Evolutionary conservation across 2,888 invertebrate species (phyloP).

Genomic region (Alsophila aescularia): DNA sequence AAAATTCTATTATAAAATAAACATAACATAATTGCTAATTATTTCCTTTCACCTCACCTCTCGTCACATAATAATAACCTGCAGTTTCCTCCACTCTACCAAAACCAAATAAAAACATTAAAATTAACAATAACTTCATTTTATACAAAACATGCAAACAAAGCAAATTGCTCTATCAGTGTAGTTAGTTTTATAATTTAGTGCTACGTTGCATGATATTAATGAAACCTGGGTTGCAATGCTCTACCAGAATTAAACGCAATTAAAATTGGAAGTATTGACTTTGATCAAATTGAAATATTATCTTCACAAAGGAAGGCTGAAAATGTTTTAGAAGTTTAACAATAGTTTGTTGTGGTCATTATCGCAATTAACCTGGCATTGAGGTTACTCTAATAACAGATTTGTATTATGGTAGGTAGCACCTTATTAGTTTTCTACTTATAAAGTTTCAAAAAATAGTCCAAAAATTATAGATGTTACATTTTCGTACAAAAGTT

Average conservation of each 20-base stretch:
- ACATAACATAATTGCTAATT: no score
- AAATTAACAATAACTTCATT: not conserved
- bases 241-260: not conserved
- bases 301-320: not conserved
- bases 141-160: not conserved
- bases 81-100: not conserved
- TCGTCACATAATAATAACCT: not conserved
- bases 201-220: conserved; percentile 7
- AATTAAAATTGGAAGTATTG: not conserved
- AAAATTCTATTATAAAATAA: no score
- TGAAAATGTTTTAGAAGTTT: not conserved
- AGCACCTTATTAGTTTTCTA: no score
- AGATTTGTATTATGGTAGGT: not conserved
- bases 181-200: conserved; percentile 6
- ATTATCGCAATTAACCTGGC: not conserved
- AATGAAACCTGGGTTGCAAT: no score
- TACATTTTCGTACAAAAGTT: no score
- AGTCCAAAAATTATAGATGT: no score
- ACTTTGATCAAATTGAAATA: not conserved
- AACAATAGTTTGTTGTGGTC: not conserved
- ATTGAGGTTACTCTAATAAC: not conserved
- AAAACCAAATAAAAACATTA: not conserved
- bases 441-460: no score
- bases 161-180: not conserved
- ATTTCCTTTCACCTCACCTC: no score